phyloP scores from a whole-genome alignment of 2,888 invertebrate genomes.

The Elegia similella region DNA sequence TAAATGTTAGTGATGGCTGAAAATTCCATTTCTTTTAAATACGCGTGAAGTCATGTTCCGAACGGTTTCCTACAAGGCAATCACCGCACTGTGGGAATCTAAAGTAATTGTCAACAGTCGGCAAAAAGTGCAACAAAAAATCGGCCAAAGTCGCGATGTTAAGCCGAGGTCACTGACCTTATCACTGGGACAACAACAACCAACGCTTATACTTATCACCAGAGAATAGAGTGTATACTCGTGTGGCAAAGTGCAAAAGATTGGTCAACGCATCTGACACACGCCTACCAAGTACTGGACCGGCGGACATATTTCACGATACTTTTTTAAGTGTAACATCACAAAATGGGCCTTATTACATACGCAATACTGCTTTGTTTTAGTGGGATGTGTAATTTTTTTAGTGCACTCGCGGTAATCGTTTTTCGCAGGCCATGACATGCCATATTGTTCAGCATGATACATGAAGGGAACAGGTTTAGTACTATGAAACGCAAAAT shows the following conservation, averaged over 20 bases:
- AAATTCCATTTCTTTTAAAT: constrained; percentile 24
- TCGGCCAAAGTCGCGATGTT: constrained; percentile 48
- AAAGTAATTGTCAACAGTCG: constrained; percentile 55
- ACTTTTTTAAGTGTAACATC: constrained; percentile 43
- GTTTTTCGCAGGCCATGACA: constrained; percentile 72
- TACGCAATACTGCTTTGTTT: constrained; percentile 44
- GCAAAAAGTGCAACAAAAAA: constrained; percentile 47
- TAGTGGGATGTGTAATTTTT: constrained; percentile 25
- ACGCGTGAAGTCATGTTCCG: constrained; percentile 12
- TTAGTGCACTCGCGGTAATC: constrained; percentile 55
- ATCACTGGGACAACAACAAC: constrained; percentile 30
- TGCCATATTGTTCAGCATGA: constrained; percentile 77
- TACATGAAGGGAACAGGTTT: constrained; percentile 74
- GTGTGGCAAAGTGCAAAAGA: constrained; percentile 41
- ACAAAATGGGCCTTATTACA: constrained; percentile 47
- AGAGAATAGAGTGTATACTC: constrained; percentile 50
- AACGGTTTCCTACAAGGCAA: constrained; percentile 39
- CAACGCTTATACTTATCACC: constrained; percentile 43
- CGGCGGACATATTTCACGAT: constrained; percentile 73
- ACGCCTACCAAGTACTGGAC: constrained; percentile 73
- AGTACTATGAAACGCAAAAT: constrained; percentile 59
- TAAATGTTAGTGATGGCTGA: constrained; percentile 1
- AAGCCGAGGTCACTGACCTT: constrained; percentile 60
- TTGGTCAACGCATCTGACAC: constrained; percentile 61
- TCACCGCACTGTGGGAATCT: constrained; percentile 47